phyloP scores from a whole-genome alignment of 2,888 invertebrate species.

The Idaea aversata region DNA sequence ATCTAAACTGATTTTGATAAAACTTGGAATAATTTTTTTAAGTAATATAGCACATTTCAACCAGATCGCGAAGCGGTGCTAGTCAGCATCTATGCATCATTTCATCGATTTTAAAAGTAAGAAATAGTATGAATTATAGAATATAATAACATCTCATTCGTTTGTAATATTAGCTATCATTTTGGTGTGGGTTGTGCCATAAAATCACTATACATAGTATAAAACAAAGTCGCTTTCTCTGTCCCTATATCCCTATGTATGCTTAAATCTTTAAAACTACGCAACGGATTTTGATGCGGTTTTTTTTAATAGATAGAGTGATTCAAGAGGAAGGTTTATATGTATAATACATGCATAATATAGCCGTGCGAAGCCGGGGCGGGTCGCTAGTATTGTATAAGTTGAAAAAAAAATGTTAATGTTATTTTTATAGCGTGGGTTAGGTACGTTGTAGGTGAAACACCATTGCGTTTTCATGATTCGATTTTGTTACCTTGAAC shows the following conservation, averaged over 20 bases:
- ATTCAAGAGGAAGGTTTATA: too few relatives aligned
- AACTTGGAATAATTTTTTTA: not conserved
- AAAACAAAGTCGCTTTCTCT: too few relatives aligned
- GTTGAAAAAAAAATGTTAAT: conserved; percentile 7
- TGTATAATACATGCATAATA: too few relatives aligned
- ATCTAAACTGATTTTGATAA: not conserved
- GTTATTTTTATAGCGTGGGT: conserved; percentile 8
- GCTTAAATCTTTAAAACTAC: too few relatives aligned
- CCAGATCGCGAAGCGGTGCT: not conserved
- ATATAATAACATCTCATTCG: conserved; percentile 30
- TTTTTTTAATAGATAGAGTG: too few relatives aligned
- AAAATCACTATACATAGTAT: too few relatives aligned
- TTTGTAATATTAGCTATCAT: conserved; percentile 28
- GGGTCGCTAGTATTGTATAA: conserved; percentile 19
- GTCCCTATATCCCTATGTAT: too few relatives aligned
- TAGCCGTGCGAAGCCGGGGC: too few relatives aligned
- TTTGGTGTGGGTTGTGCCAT: conserved; percentile 20
- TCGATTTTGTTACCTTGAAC: not conserved
- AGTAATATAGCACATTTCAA: not conserved
- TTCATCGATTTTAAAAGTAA: not conserved
- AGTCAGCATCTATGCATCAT: too few relatives aligned
- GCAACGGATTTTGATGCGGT: too few relatives aligned
- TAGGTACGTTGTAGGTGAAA: conserved; percentile 16
- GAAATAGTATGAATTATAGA: not conserved
- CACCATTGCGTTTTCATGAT: not conserved